Conservation (phyloP, 2,797 vertebrate genomes). For the Phrynocephalus guinanensis region DNA sequence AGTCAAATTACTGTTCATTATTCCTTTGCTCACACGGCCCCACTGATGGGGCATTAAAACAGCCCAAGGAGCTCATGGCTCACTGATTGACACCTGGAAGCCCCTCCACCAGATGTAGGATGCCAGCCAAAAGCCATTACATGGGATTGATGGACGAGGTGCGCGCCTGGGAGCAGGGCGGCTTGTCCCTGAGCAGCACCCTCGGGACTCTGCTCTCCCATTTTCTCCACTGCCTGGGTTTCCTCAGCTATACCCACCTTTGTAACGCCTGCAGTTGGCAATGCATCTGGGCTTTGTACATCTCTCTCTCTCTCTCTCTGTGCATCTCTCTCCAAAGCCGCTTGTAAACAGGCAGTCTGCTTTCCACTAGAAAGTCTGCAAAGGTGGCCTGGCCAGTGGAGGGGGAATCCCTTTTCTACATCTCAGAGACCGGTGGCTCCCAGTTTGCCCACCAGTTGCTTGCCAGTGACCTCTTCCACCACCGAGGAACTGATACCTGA, state of each 20-base stretch:
- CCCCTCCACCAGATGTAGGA: conserved; percentile 26
- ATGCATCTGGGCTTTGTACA: neutral
- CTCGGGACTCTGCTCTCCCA: neutral
- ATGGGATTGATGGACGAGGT: conserved; percentile 9
- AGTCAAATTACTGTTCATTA: neutral
- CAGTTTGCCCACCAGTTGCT: too few species aligned
- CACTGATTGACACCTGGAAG: rapidly evolving
- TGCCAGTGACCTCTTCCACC: too few species aligned
- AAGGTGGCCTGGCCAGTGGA: neutral
- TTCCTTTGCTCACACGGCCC: neutral
- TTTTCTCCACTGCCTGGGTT: conserved; percentile 17
- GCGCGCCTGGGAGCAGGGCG: neutral
- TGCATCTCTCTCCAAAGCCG: neutral
- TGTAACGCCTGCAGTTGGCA: neutral
- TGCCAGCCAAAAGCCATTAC: conserved; percentile 27
- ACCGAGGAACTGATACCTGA: too few species aligned
- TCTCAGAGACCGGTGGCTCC: too few species aligned
- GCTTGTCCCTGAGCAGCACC: neutral
- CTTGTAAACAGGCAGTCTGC: neutral
- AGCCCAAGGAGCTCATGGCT: rapidly evolving
- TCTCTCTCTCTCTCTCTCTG: neutral
- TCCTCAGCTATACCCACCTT: conserved; percentile 17
- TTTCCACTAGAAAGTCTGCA: neutral
- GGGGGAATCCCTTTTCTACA: neutral
- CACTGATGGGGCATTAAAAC: rapidly evolving